These are phyloP conservation scores for Tachyglossus aculeatus DNA, from an alignment of 2,797 vertebrate genomes.

Conservation along the genomic window DNA sequence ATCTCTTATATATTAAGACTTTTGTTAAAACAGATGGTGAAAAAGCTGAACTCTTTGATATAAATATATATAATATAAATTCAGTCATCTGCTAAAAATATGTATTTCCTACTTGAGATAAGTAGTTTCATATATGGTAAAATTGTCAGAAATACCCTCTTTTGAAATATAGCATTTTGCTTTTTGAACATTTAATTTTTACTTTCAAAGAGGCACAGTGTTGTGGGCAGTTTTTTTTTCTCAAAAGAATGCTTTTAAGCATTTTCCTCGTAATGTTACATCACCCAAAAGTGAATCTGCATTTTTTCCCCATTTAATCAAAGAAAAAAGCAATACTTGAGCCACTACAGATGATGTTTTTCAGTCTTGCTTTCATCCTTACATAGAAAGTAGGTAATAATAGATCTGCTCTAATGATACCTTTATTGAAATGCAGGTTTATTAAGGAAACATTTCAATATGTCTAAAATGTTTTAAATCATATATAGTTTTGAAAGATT, in stretches of 20 bases:
- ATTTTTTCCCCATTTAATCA: neutral
- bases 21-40: too few relatives aligned
- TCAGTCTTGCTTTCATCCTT: slow-evolving; percentile 7
- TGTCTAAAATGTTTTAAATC: slow-evolving; percentile 49
- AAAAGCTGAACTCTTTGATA: neutral
- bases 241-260: neutral
- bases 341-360: neutral
- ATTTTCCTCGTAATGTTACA: neutral
- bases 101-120: neutral
- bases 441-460: slow-evolving; percentile 9
- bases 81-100: neutral
- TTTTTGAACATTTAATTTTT: slow-evolving; percentile 47
- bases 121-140: neutral
- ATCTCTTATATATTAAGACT: neutral
- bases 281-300: neutral
- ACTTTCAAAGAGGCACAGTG: slow-evolving; percentile 43
- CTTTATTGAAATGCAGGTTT: neutral
- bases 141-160: slow-evolving; percentile 20
- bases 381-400: neutral
- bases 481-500: too few relatives aligned
- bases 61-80: neutral
- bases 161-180: slow-evolving; percentile 46
- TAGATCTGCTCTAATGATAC: neutral
- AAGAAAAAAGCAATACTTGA: neutral
- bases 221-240: too few relatives aligned